Evolutionary conservation across 2,113 vertebrate genomes (phyloP).

Genomic region (Taxidea taxus): DNA sequence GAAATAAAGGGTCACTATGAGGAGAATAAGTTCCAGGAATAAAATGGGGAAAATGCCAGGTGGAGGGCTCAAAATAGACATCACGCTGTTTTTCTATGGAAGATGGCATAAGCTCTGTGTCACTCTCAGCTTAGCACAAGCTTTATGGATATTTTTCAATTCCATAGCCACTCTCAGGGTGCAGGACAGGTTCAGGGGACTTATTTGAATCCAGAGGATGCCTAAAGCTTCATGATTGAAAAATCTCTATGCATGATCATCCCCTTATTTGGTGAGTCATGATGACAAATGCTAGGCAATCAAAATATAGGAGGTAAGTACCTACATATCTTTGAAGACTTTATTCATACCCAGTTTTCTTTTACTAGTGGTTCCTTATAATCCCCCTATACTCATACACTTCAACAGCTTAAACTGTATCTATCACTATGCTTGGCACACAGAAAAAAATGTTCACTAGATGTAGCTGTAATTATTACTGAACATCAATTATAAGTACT

Average conservation of each 20-base stretch:
- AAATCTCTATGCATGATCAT: not conserved
- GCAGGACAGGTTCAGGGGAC: not conserved
- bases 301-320: not conserved
- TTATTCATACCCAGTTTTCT: not conserved
- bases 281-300: not conserved
- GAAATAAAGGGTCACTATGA: not conserved
- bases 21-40: not conserved
- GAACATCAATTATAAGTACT: slow-evolving; percentile 38
- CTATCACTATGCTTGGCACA: not conserved
- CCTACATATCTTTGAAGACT: not conserved
- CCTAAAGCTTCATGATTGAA: not conserved
- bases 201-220: not conserved
- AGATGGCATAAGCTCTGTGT: not conserved
- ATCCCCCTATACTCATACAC: not conserved
- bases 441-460: slow-evolving; percentile 25
- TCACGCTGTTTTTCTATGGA: not conserved
- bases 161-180: not conserved
- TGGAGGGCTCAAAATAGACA: not conserved
- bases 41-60: not conserved
- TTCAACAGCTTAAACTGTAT: slow-evolving; percentile 1
- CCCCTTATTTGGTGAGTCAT: not conserved
- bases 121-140: not conserved
- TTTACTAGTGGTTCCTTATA: not conserved
- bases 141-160: not conserved
- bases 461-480: slow-evolving; percentile 31